These are phyloP conservation scores for Oscarella lobularis DNA, from an alignment of 37 sponge, comb jelly and placozoan species.

Conservation along the genomic window DNA sequence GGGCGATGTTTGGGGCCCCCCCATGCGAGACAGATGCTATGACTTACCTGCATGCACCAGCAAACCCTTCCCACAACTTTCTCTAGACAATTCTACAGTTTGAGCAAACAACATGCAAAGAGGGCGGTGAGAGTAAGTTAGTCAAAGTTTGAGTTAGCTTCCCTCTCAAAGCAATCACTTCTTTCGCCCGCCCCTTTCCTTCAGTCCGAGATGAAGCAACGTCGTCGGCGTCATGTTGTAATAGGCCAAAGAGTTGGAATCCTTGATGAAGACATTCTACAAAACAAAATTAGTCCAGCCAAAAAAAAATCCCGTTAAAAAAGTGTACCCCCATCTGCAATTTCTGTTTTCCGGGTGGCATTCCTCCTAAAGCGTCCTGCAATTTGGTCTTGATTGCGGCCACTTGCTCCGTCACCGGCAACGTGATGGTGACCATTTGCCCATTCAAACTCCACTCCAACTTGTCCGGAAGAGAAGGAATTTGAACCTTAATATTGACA, in stretches of 20 bases:
- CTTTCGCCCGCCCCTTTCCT: conserved; percentile 87
- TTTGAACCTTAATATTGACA: conserved; percentile 62
- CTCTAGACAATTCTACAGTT: no score
- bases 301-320: background rate
- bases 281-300: conserved; percentile 5
- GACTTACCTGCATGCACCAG: no score
- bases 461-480: conserved; percentile 56
- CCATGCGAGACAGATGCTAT: no score
- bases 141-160: no score
- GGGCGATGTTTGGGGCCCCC: no score
- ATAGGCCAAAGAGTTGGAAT: conserved; percentile 69
- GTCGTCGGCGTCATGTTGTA: conserved; percentile 62
- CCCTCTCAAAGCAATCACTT: no score
- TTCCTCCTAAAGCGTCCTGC: conserved; percentile 42
- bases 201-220: conserved; percentile 58
- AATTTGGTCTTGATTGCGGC: conserved; percentile 78
- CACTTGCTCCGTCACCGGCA: conserved; percentile 75
- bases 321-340: conserved; percentile 74
- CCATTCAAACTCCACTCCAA: conserved; percentile 74
- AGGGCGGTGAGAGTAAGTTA: no score
- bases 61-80: no score
- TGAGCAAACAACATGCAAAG: no score
- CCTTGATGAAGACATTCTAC: conserved; percentile 71
- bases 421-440: conserved; percentile 47
- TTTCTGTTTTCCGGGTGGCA: conserved; percentile 86